Conservation (phyloP, 2,797 vertebrate species). For the Microctenopoma steveboyesi region DNA sequence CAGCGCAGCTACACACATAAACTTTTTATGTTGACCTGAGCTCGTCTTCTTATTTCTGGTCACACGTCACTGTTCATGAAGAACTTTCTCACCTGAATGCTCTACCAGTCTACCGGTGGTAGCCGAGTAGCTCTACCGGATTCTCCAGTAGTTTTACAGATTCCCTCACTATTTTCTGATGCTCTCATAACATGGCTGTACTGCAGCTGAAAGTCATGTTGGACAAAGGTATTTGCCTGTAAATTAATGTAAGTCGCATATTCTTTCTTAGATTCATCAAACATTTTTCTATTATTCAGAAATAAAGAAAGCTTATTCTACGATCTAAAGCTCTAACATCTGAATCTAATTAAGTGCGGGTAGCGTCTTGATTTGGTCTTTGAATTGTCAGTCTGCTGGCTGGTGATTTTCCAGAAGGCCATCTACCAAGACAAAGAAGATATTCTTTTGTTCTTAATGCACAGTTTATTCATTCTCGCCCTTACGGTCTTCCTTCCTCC, state of each 20-base stretch:
- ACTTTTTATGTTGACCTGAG: not conserved
- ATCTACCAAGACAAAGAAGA: conserved; percentile 4
- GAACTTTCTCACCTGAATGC: not conserved
- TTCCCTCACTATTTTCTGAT: not conserved
- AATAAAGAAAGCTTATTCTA: not conserved
- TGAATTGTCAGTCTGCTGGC: not conserved
- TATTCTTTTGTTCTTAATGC: conserved; percentile 21
- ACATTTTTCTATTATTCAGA: conserved; percentile 14
- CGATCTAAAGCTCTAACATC: not conserved
- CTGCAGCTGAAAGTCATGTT: not conserved
- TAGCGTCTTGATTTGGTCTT: conserved; percentile 8
- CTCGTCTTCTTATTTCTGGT: too few species aligned
- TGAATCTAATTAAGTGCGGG: conserved; percentile 14
- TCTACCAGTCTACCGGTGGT: too few species aligned
- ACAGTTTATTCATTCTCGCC: conserved; percentile 6
- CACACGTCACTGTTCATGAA: not conserved
- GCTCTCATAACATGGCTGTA: not conserved
- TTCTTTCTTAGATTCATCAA: conserved; percentile 2
- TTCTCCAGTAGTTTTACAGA: too few species aligned
- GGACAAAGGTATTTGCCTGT: conserved; percentile 5
- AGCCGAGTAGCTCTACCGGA: not conserved
- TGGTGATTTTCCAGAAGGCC: conserved; percentile 14
- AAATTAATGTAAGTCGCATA: conserved; percentile 1
- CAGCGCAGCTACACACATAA: not conserved
- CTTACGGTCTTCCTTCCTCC: conserved; percentile 2